Evolutionary conservation across 2,113 vertebrate genomes (phyloP), one percentile per base, ranked within the genome.

Genomic region (Esox niger): DNA sequence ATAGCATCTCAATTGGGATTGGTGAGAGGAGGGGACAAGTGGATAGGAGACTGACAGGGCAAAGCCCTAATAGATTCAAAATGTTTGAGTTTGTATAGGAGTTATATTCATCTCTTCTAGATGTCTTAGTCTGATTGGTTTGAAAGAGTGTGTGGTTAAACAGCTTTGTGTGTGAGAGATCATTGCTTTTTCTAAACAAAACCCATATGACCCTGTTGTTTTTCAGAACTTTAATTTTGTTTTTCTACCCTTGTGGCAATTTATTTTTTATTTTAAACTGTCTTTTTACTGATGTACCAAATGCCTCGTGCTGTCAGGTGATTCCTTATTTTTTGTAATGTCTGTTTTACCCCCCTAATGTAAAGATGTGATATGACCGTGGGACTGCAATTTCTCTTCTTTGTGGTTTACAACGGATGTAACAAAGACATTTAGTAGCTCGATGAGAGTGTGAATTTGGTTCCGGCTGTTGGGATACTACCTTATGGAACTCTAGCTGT

Each of bases 51-150:
- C 67, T 8, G 26, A 27, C 66, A 38, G 66, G 66, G 49, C 11
- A 23, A 2, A 33, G 68, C 56, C 17, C 56, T 64, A 78, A 74
- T 84, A 86, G 83, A 78, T 81, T 47, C 72, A 82, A 78, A 86
- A 82, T 81, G 86, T 82, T 32, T 79, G 52, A 15, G 80, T 89
- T 87, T 84, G 82, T 84, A 84, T 64, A 79, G 78, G 81, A 85
- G 74, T 84, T 81, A 75, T 84, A 80, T 82, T 87, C 81, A 74
- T 85, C 78, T 55, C 27, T 86, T 81, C 80, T 75, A 82, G 76
- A 78, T 77, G 84, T 80, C 84, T 82, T 84, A 68, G 76, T 33
- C 82, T 33, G 21, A 59, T 81, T 79, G 77, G 77, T 73, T 8
- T 73, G 64, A 60, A 70, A 69, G 75, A 68, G 74, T 86, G 84